Conservation (phyloP, 2,888 invertebrate genomes). For the Archips xylosteana region DNA sequence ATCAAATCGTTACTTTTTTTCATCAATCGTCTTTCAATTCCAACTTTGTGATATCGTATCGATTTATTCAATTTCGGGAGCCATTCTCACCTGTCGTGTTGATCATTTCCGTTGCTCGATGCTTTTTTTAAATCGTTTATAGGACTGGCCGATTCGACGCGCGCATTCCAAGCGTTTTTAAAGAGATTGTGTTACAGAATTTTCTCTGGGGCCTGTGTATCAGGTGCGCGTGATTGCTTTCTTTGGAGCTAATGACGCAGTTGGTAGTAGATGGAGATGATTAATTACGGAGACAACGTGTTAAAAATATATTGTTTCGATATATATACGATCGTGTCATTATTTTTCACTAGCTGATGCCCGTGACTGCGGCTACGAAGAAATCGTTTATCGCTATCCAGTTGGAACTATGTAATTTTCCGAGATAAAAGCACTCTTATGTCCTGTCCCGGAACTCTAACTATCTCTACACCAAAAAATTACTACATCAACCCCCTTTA, state of each 20-base stretch:
- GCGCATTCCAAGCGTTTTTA: constrained; percentile 76
- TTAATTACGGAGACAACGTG: not conserved
- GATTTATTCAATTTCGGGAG: constrained; percentile 81
- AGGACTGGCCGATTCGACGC: constrained; percentile 72
- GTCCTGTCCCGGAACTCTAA: too few species aligned
- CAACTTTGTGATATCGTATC: constrained; percentile 75
- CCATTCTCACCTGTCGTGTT: constrained; percentile 76
- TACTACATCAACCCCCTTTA: too few species aligned
- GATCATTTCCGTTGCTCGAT: constrained; percentile 77
- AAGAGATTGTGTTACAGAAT: constrained; percentile 63
- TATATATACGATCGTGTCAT: not conserved
- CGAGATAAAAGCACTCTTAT: too few species aligned
- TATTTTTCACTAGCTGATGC: too few species aligned
- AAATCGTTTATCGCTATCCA: too few species aligned
- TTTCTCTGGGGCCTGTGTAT: constrained; percentile 51
- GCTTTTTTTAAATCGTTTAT: constrained; percentile 56
- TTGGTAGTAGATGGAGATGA: not conserved
- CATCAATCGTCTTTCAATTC: constrained; percentile 81
- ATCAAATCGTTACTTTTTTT: constrained; percentile 75
- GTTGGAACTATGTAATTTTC: too few species aligned
- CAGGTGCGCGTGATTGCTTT: constrained; percentile 52
- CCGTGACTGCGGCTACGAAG: too few species aligned
- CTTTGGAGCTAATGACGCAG: not conserved
- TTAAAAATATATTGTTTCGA: not conserved
- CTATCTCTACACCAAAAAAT: too few species aligned